Evolutionary conservation across 2,888 invertebrate species (phyloP).

Genomic region (Megalurothrips usitatus): DNA sequence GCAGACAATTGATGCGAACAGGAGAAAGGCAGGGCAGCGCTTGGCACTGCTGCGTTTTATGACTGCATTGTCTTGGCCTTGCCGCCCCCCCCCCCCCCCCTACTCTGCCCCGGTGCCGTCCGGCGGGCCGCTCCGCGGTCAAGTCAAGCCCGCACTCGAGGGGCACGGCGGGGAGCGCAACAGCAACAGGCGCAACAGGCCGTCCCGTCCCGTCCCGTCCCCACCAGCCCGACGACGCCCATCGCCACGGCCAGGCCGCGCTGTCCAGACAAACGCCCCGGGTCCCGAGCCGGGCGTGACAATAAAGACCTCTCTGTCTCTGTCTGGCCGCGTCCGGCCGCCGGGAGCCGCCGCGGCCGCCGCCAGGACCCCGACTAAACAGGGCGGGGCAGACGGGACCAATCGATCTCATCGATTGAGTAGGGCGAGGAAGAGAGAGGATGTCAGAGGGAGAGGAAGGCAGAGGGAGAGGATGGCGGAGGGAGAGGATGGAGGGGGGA

Average conservation of each 20-base stretch:
- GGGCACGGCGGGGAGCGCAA: too few relatives aligned
- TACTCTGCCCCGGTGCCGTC: not conserved
- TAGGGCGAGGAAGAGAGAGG: not conserved
- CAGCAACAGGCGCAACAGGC: too few relatives aligned
- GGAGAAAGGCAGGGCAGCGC: not conserved
- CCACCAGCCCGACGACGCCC: too few relatives aligned
- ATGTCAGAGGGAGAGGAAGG: too few relatives aligned
- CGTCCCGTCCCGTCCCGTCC: too few relatives aligned
- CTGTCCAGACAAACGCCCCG: too few relatives aligned
- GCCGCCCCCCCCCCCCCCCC: not conserved
- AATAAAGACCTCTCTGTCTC: not conserved
- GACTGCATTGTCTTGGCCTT: conserved; percentile 7
- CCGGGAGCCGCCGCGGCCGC: not conserved
- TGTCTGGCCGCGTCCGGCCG: not conserved
- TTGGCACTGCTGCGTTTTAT: conserved; percentile 4
- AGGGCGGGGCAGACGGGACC: not conserved
- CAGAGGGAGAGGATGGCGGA: too few relatives aligned
- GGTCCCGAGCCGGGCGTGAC: not conserved
- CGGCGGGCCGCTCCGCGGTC: not conserved
- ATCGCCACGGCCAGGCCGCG: too few relatives aligned
- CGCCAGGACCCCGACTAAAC: not conserved
- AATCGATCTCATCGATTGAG: not conserved
- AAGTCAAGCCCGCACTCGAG: too few relatives aligned
- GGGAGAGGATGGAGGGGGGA: too few relatives aligned
- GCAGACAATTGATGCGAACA: not conserved